Conservation (phyloP, 2,797 vertebrate species). For the Diceros bicornis region DNA sequence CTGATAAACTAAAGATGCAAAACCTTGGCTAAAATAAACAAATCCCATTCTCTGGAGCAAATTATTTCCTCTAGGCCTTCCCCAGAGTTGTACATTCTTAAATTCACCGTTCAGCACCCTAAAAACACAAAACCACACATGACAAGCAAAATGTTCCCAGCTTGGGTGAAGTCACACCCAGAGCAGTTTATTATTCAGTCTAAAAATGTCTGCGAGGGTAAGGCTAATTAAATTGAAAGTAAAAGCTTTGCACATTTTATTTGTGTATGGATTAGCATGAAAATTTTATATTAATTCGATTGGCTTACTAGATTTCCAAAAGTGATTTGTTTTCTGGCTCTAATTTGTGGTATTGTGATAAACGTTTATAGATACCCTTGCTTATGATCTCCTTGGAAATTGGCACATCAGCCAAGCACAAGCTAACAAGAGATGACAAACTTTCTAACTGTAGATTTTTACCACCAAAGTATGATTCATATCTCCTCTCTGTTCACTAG, state of each 20-base stretch:
- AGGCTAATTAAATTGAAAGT: slow-evolving; percentile 76
- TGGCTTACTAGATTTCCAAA: slow-evolving; percentile 12
- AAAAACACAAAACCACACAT: background rate
- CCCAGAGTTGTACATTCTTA: background rate
- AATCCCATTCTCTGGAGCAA: slow-evolving; percentile 9
- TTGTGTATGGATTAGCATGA: slow-evolving; percentile 46
- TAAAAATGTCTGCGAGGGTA: slow-evolving; percentile 33
- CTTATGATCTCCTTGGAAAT: background rate
- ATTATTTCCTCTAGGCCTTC: background rate
- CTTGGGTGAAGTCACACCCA: background rate
- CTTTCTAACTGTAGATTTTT: background rate
- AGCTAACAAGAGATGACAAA: background rate
- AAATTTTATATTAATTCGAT: slow-evolving; percentile 43
- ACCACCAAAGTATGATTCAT: background rate
- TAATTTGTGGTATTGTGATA: slow-evolving; percentile 46
- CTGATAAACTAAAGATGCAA: background rate
- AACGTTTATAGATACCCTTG: background rate
- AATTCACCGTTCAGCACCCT: slow-evolving; percentile 10
- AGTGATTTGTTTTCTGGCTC: slow-evolving; percentile 41
- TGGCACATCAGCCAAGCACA: background rate
- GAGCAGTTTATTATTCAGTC: background rate
- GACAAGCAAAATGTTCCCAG: slow-evolving; percentile 64
- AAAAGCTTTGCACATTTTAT: slow-evolving; percentile 75
- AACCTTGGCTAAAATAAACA: background rate
- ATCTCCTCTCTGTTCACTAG: background rate